phyloP scores from a whole-genome alignment of 1,140 invertebrate species.

The Lucilia cuprina region DNA sequence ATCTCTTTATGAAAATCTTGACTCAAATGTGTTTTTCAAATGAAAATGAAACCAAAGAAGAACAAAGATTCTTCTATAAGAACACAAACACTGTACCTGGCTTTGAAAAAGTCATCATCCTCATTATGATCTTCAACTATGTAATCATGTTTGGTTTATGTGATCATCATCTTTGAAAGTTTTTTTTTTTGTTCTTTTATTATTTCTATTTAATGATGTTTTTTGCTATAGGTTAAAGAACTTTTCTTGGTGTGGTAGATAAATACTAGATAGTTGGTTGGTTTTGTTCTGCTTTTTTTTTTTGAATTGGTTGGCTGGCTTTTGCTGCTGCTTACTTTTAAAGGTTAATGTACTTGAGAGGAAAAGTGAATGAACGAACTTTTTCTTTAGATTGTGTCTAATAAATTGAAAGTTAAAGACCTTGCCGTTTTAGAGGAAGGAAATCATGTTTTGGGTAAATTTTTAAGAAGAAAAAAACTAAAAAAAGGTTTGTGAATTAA shows the following conservation, averaged over 20 bases:
- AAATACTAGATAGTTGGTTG: background rate
- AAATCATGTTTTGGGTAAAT: background rate
- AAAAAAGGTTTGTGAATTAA: too few species aligned
- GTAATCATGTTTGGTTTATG: too few species aligned
- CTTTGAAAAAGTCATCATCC: background rate
- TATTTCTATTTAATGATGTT: background rate
- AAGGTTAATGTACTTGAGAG: slow-evolving; percentile 37
- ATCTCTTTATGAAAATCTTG: background rate
- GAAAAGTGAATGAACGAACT: slow-evolving; percentile 43
- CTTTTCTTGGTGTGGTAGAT: slow-evolving; percentile 6
- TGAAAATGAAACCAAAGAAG: slow-evolving; percentile 34
- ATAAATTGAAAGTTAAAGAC: slow-evolving; percentile 4
- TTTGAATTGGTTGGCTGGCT: background rate
- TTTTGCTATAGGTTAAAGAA: background rate
- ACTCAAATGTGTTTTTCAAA: slow-evolving; percentile 31
- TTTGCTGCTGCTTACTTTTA: background rate
- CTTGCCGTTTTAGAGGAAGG: background rate
- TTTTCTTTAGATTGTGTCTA: background rate
- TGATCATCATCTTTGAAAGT: background rate
- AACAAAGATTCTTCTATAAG: background rate
- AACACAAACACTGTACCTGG: slow-evolving; percentile 31
- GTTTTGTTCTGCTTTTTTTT: background rate
- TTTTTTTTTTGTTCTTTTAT: background rate
- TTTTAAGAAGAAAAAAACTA: too few species aligned
- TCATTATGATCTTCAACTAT: background rate